Percentiles rank a stretch among this genome's conserved stretches.
Conservation (phyloP, 53 echinoderm and acorn worm genomes). For the Luidia sarsii region DNA sequence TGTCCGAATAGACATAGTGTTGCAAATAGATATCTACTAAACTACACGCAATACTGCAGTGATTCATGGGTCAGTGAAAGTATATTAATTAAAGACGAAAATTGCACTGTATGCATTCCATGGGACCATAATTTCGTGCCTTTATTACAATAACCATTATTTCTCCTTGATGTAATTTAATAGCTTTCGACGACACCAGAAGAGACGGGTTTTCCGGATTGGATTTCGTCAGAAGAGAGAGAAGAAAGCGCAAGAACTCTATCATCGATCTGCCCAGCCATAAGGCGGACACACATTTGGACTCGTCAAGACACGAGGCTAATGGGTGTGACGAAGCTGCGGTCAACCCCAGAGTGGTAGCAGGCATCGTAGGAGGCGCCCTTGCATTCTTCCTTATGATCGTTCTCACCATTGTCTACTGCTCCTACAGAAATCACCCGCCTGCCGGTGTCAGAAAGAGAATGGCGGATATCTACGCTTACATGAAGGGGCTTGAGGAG, state of each 20-base stretch:
- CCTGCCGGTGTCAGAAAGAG: constrained; percentile 53
- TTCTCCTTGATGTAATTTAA: no score
- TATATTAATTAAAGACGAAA: no score
- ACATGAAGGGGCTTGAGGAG: constrained; percentile 24
- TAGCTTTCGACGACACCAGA: no score
- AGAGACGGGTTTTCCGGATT: no score
- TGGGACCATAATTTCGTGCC: no score
- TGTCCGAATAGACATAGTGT: no score
- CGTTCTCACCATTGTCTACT: constrained; percentile 61
- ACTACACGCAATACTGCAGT: no score
- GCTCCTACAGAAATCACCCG: constrained; percentile 65
- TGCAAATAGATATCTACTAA: no score
- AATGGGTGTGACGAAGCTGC: background rate
- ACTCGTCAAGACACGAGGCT: background rate
- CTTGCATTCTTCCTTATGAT: constrained; percentile 62
- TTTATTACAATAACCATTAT: no score
- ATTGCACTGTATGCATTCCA: no score
- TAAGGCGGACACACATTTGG: background rate
- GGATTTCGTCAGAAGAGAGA: background rate
- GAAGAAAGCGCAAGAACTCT: background rate
- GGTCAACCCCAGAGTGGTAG: constrained; percentile 55
- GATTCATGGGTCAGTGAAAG: no score
- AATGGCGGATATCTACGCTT: constrained; percentile 42
- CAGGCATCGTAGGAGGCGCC: constrained; percentile 64
- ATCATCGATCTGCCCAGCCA: background rate